These are phyloP conservation scores for Pollimyrus isidori DNA, from an alignment of 2,113 vertebrate species.

Conservation along the genomic window DNA sequence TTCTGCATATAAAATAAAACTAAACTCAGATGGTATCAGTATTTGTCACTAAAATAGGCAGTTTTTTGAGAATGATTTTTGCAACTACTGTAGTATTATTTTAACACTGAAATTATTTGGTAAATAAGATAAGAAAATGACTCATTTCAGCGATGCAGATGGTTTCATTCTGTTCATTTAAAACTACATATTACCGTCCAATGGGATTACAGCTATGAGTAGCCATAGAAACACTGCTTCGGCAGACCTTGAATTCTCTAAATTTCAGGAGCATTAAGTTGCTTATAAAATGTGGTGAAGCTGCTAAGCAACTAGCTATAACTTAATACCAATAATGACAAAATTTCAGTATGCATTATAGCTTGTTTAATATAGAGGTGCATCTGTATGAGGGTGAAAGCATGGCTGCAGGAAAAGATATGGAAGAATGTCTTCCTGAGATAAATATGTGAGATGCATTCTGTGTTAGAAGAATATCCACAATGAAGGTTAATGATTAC, in stretches of 20 bases:
- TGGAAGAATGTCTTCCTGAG: not conserved
- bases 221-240: not conserved
- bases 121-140: not conserved
- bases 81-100: not conserved
- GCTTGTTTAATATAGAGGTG: not conserved
- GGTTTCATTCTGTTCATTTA: not conserved
- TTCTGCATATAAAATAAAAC: not conserved
- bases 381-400: not conserved
- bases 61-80: not conserved
- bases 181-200: not conserved
- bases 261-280: not conserved
- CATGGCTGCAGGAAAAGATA: not conserved
- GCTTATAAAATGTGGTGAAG: not conserved
- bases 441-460: not conserved
- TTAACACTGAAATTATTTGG: not conserved
- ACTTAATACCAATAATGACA: not conserved
- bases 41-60: not conserved
- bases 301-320: not conserved
- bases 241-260: not conserved
- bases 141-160: not conserved
- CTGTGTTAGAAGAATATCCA: not conserved
- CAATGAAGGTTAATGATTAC: not conserved
- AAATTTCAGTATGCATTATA: not conserved
- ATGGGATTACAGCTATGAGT: not conserved
- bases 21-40: not conserved